Evolutionary conservation across 1,140 invertebrate genomes (phyloP), one percentile per base, ranked within the genome.

Genomic region (Papilio glaucus): DNA sequence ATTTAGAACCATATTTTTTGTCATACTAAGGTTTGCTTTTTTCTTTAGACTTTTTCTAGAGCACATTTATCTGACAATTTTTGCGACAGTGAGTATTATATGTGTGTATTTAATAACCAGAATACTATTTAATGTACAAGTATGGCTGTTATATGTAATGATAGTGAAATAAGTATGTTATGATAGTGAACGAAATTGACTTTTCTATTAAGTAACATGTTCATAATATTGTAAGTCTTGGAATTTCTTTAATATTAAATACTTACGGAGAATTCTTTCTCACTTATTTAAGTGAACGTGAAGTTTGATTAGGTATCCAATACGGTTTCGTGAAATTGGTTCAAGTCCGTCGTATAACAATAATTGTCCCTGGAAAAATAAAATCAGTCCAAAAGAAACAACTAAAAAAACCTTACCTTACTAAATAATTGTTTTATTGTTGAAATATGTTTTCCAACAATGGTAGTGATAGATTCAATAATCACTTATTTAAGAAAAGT

Each of bases 1-100:
- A 65, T 39, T 63, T 65, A 65, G 18, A 65, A 62, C 60, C 29
- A n/a, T 37, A 37, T 9, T 62, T 18, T 38, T 33, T 37, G 8
- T 2, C 9, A n/a, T n/a, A 10, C n/a, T 8, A 53, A 53, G 13
- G 7, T n/a, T n/a, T 45, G 42, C 15, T 18, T 13, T 5, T 45
- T 45, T 13, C 4, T 45, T 8, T 10, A n/a, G 15, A 45, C 42
- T 45, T 4, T 53, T 53, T n/a, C 45, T 18, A 3, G 29, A 3
- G 6, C 29, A 33, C 29, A 33, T 33, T 33, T 33, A 33, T 33
- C 29, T 33, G 2, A 33, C 29, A 33, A 6, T 33, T 33, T 33
- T 33, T n/a, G n/a, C n/a, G n/a, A 33, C 29, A 33, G 29, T 33
- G n/a, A n/a, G n/a, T n/a, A n/a, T n/a, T n/a, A n/a, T n/a, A n/a